A percentile compares a stretch with the other conserved stretches of the same genome.
Evolutionary conservation across 2,888 invertebrate species (phyloP).

Genomic region (Epirrhoe tristata): DNA sequence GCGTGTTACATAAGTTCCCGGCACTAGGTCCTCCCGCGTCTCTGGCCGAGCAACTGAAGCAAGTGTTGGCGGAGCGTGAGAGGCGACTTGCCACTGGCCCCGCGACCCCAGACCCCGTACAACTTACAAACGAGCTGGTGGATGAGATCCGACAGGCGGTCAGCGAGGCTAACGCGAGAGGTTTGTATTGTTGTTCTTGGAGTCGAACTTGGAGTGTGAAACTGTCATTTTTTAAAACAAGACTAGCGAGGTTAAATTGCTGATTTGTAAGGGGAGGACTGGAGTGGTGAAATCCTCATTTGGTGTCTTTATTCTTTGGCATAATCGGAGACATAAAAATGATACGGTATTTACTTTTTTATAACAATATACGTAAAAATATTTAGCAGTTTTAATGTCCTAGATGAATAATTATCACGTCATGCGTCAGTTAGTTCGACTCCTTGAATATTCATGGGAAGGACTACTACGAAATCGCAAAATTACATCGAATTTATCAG

Average conservation of each 20-base stretch:
- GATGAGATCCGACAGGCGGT: conserved; percentile 96
- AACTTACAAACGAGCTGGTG: conserved; percentile 92
- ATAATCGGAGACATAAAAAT: no score
- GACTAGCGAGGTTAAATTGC: no score
- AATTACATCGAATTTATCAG: background rate
- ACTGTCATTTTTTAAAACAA: no score
- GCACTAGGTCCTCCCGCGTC: conserved; percentile 89
- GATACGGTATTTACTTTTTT: no score
- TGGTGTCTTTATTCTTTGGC: no score
- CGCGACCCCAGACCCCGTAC: conserved; percentile 85
- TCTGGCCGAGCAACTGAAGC: conserved; percentile 94
- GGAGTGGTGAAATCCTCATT: no score
- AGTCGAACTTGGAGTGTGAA: background rate
- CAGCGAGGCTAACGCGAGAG: conserved; percentile 94
- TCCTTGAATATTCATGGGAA: background rate
- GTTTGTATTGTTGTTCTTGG: conserved; percentile 70
- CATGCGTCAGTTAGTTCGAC: background rate
- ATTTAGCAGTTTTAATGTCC: no score
- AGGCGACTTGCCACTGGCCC: conserved; percentile 86
- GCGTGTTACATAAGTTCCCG: background rate
- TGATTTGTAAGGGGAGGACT: no score
- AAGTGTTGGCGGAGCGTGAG: conserved; percentile 94
- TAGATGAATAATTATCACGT: no score
- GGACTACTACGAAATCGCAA: background rate
- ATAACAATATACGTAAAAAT: no score